Evolutionary conservation across 2,797 vertebrate genomes (phyloP).

Genomic region (Ceryle rudis): DNA sequence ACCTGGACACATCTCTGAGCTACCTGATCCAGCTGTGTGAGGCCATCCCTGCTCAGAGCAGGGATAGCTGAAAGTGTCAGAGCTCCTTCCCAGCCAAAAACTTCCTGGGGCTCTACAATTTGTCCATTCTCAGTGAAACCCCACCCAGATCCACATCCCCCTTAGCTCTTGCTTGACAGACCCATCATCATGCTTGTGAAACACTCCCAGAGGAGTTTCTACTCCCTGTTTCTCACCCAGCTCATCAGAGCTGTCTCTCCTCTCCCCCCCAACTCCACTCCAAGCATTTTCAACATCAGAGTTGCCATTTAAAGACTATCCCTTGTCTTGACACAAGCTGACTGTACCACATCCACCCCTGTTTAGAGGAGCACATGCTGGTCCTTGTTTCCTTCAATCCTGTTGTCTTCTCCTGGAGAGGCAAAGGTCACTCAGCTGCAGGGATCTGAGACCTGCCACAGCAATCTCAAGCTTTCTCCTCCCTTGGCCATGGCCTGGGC

Average conservation of each 20-base stretch:
- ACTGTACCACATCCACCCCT: background rate
- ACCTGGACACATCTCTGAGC: background rate
- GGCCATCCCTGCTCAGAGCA: background rate
- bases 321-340: background rate
- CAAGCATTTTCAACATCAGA: background rate
- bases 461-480: background rate
- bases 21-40: background rate
- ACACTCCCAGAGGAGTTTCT: background rate
- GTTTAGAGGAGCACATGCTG: background rate
- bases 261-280: background rate
- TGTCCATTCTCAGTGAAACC: background rate
- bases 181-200: background rate
- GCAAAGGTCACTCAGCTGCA: fast-evolving
- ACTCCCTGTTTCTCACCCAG: background rate
- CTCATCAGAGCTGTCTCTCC: background rate
- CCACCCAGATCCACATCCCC: background rate
- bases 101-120: background rate
- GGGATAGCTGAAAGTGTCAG: background rate
- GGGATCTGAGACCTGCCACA: background rate
- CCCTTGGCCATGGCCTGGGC: background rate
- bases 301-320: background rate
- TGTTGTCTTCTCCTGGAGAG: background rate
- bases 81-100: background rate
- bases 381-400: background rate
- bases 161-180: background rate